Conservation (phyloP, 2,888 invertebrate genomes). For the Drosophila sordidula region DNA sequence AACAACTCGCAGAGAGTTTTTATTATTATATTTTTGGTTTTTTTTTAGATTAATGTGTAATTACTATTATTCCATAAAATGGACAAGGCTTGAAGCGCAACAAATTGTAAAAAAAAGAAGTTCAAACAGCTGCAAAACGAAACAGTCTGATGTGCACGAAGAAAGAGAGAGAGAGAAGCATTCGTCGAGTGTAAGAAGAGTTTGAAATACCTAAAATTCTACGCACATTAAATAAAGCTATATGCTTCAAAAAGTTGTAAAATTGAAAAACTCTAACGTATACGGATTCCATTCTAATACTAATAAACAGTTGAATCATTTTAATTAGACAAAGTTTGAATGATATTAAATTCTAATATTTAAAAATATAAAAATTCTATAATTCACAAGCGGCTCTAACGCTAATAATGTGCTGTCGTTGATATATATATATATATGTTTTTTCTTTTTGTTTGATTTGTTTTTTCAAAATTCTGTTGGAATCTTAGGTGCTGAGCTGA, state of each 20-base stretch:
- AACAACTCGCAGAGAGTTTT: conserved; percentile 50
- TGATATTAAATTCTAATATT: conserved; percentile 8
- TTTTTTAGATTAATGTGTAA: not conserved
- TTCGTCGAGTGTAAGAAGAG: conserved; percentile 2
- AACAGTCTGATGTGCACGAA: not conserved
- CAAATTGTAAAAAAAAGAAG: not conserved
- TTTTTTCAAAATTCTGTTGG: not conserved
- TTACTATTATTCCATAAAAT: conserved; percentile 3
- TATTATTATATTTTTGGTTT: not conserved
- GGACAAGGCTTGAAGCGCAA: conserved; percentile 18
- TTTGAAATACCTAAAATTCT: conserved; percentile 1
- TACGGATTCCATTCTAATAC: conserved; percentile 1
- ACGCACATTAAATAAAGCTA: not conserved
- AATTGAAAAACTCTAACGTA: not conserved
- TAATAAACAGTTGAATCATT: conserved; percentile 11
- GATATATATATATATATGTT: not conserved
- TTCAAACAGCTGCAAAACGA: too few relatives aligned
- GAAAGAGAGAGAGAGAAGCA: not conserved
- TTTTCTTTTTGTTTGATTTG: not conserved
- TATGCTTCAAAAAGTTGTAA: not conserved
- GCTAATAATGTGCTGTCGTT: conserved; percentile 7
- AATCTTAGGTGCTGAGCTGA: conserved; percentile 5
- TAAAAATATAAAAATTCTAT: conserved; percentile 8
- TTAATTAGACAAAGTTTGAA: conserved; percentile 8
- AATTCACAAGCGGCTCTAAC: conserved; percentile 22